Base-by-base conservation (phyloP, 2,797 vertebrate species). In the Pantherophis alleghaniensis region DNA sequence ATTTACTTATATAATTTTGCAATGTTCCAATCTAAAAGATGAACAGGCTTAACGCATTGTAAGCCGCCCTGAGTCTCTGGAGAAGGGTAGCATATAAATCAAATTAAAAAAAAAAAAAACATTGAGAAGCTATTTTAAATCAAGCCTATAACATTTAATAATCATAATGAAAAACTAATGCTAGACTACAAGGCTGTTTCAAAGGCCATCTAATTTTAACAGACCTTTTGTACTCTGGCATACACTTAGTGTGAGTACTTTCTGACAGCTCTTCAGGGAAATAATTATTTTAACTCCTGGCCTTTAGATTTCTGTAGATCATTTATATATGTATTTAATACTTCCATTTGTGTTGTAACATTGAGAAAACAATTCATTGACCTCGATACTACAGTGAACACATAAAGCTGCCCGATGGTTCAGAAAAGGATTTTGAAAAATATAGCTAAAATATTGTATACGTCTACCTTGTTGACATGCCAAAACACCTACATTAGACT, bases 271-370 rank as follows among this genome's bases (percentile, higher is more conserved):
- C 87, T 63, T n/a, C 91, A 11, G n/a, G 86, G 1, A 93, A 94
- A 66, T 55, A 57, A 93, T 92, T 94, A 26, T 51, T 95, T 92
- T 90, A 9, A 90, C 91, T 93, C 47, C 47, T 92, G 5, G 11
- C 83, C 42, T 26, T 51, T 92, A 94, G 57, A 94, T 95, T 95
- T 94, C 63, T 87, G 20, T 26, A 88, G 89, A 42, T 7, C 32
- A 93, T 63, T 95, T 94, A 74, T 74, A 91, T 66, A 9, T 47
- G 24, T 92, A 42, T 69, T 91, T 92, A 92, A 24, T 92, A 90
- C 79, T 95, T 95, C 91, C n/a, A 79, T 94, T 93, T 94, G 91
- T 53, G 91, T 92, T 91, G 10, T 47, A 83, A 83, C 74, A 83
- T 83, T 24, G 37, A 47, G 37, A 42, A 83, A 83, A 83, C n/a